These are phyloP conservation scores for Jacana jacana DNA, from an alignment of 2,113 vertebrate species.

Conservation along the genomic window DNA sequence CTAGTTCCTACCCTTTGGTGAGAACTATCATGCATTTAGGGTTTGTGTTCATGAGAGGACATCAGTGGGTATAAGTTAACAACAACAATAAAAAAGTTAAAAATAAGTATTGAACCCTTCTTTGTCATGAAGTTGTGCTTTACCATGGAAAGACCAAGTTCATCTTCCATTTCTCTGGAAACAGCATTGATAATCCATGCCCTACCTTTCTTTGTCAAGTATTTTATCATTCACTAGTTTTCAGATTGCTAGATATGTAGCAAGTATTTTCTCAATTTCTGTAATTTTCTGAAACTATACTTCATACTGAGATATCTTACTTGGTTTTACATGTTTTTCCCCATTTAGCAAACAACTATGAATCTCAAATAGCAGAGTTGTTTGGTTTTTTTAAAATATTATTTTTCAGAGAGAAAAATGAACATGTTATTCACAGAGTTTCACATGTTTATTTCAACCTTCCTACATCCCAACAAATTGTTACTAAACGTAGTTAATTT, in stretches of 20 bases:
- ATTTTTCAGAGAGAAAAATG: background rate
- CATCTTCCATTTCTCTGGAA: background rate
- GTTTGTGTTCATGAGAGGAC: background rate
- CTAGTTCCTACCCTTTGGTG: background rate
- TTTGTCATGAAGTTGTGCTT: background rate
- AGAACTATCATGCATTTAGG: background rate
- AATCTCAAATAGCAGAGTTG: background rate
- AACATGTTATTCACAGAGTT: background rate
- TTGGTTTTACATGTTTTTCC: background rate
- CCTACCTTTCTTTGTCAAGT: background rate
- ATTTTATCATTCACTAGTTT: background rate
- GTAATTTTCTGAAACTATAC: background rate
- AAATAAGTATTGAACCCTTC: background rate
- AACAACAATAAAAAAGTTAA: too few relatives aligned
- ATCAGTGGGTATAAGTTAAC: background rate
- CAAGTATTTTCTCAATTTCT: background rate
- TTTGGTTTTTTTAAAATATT: too few relatives aligned
- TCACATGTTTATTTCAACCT: background rate
- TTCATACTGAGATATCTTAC: background rate
- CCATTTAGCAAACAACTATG: background rate
- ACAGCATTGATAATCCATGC: background rate
- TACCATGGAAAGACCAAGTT: background rate
- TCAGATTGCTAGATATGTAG: background rate
- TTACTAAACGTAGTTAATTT: background rate
- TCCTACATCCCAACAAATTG: background rate